Base-by-base conservation (phyloP, 1,140 invertebrate genomes). In the Protaetia brevitarsis region DNA sequence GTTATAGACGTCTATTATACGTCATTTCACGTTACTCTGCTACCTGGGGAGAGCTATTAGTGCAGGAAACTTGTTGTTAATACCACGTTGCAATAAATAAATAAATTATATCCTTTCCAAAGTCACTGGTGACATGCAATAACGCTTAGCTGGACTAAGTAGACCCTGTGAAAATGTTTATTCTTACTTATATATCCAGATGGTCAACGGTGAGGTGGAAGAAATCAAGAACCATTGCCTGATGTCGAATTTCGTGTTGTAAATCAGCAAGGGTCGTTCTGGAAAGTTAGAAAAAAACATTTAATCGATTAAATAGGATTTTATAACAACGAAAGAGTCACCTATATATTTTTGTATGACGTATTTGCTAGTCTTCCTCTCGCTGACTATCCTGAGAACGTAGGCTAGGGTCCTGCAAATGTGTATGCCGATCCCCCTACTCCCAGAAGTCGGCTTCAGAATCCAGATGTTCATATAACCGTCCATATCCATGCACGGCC, bases 311-410 rank as follows among this genome's bases (percentile, higher is more conserved):
- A 45, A 19, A 45, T 2, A 7, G 19, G 26, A 51, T 19, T 8
- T 51, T 26, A 16, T 1, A 51, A 6, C 6, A 51, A 21, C 21
- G 2, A 21, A 5, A 19, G 16, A 8, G 1, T 16, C 77, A 94
- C 92, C 93, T 69, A 97, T 95, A 79, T 97, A 97, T 81, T 97
- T 97, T 77, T 96, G 94, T 16, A 95, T 87, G 27, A 96, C 86
- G 78, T 91, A 95, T 79, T 90, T 89, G 66, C 85, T 82, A 66
- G 88, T 87, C 2, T 80, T 78, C 73, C 83, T 82, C 67, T 82
- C 77, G 19, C 84, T 77, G 66, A 84, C 74, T 80, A 81, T 85
- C 65, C 86, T 80, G 71, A 91, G 74, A 68, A 97, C 93, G 10
- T 89, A 76, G 27, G 71, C 64, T 16, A 79, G 36, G 3, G 74